phyloP scores from a whole-genome alignment of 2,797 vertebrate species.

The Thunnus albacares region DNA sequence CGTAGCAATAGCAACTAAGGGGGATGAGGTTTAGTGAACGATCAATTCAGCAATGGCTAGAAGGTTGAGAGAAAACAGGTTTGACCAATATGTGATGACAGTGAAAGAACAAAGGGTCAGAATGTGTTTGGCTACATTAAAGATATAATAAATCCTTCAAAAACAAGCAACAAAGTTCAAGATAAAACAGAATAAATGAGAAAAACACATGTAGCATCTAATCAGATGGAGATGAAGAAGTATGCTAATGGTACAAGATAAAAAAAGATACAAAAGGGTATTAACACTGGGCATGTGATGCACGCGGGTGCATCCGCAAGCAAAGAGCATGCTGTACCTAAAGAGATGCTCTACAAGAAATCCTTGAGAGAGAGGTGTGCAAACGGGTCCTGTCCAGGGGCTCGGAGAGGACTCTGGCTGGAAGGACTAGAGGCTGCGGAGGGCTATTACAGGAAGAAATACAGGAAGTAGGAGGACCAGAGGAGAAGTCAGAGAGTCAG shows the following conservation, averaged over 20 bases:
- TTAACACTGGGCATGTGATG: slow-evolving; percentile 52
- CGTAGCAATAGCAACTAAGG: neutral
- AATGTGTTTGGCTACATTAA: slow-evolving; percentile 29
- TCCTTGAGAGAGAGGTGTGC: slow-evolving; percentile 99
- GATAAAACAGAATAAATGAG: slow-evolving; percentile 14
- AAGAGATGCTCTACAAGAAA: slow-evolving; percentile 99
- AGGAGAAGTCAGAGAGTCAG: slow-evolving; percentile 82
- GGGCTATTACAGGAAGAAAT: slow-evolving; percentile 92
- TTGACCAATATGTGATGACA: slow-evolving; percentile 39
- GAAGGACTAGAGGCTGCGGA: slow-evolving; percentile 99
- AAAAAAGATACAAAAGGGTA: slow-evolving; percentile 35
- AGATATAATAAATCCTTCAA: slow-evolving; percentile 1
- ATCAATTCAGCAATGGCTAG: slow-evolving; percentile 13
- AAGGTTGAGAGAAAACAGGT: slow-evolving; percentile 40
- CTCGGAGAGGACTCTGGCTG: slow-evolving; percentile 99
- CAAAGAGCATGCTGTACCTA: slow-evolving; percentile 93
- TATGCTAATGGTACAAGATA: slow-evolving; percentile 12
- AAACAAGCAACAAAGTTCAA: slow-evolving; percentile 28
- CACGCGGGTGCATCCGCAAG: slow-evolving; percentile 75
- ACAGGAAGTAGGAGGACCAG: slow-evolving; percentile 80
- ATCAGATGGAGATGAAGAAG: slow-evolving; percentile 33
- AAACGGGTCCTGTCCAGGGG: slow-evolving; percentile 99
- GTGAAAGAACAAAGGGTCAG: slow-evolving; percentile 33
- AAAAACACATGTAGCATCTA: slow-evolving; percentile 29
- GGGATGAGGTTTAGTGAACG: slow-evolving; percentile 30